A percentile compares a stretch with the other conserved stretches of the same genome.
phyloP scores from a whole-genome alignment of 2,888 invertebrate species.

The Psylliodes chrysocephalus region DNA sequence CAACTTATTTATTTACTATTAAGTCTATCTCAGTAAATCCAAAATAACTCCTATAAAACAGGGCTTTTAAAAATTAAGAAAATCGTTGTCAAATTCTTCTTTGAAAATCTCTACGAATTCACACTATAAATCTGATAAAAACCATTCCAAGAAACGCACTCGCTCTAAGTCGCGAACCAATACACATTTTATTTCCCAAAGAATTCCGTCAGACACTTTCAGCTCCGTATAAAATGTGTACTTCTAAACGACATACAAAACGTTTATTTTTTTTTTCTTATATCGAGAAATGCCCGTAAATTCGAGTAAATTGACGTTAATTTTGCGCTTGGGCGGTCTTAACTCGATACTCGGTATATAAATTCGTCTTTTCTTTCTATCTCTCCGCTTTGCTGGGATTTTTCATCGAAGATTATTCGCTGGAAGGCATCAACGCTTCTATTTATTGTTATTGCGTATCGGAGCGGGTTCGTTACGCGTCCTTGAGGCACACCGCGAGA shows the following conservation, averaged over 20 bases:
- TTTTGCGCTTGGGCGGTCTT: constrained; percentile 36
- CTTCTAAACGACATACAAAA: neutral
- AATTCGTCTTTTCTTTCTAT: constrained; percentile 8
- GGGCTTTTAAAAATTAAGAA: too few relatives aligned
- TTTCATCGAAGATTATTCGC: constrained; percentile 13
- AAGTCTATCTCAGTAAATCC: too few relatives aligned
- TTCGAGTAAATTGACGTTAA: constrained; percentile 37
- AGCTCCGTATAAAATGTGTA: constrained; percentile 1
- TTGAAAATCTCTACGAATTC: neutral
- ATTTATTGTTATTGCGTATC: constrained; percentile 32
- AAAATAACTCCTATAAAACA: too few relatives aligned
- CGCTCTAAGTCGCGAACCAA: neutral
- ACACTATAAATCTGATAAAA: neutral
- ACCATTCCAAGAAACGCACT: neutral
- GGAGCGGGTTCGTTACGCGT: constrained; percentile 27
- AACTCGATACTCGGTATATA: constrained; percentile 16
- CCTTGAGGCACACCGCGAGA: constrained; percentile 27
- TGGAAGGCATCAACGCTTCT: constrained; percentile 22
- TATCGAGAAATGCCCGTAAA: constrained; percentile 30
- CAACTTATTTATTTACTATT: too few relatives aligned
- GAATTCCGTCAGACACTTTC: constrained; percentile 12
- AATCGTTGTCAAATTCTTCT: too few relatives aligned
- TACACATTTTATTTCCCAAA: neutral
- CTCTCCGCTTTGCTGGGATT: neutral
- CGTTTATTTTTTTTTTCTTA: constrained; percentile 9